Percentiles rank a stretch among this genome's conserved stretches.
phyloP scores from a whole-genome alignment of 2,113 vertebrate species.

The Thamnaconus septentrionalis region DNA sequence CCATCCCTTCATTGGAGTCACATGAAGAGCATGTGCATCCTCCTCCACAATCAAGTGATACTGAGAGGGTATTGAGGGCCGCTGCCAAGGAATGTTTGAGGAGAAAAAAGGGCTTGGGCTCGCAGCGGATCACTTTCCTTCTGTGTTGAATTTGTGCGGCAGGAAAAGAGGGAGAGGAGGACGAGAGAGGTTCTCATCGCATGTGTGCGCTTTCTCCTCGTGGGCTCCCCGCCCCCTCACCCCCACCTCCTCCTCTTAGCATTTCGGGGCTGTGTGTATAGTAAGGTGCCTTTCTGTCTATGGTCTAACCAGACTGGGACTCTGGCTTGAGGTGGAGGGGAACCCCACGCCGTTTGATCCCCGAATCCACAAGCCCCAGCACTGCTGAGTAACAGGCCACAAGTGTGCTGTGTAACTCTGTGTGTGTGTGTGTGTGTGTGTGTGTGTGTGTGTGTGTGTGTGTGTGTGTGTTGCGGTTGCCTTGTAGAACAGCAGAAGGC shows the following conservation, averaged over 20 bases:
- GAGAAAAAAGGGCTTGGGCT: constrained; percentile 32
- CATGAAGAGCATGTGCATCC: constrained; percentile 71
- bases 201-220: constrained; percentile 21
- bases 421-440: constrained; percentile 33
- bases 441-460: too few species aligned
- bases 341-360: constrained; percentile 73
- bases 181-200: constrained; percentile 5
- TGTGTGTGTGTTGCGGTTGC: constrained; percentile 37
- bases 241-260: constrained; percentile 45
- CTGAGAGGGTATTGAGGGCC: constrained; percentile 42
- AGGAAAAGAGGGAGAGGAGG: not conserved
- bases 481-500: constrained; percentile 48
- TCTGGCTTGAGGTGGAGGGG: constrained; percentile 64
- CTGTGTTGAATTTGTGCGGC: constrained; percentile 33
- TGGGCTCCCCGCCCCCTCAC: not conserved
- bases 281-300: constrained; percentile 75
- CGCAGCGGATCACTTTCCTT: constrained; percentile 35
- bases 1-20: constrained; percentile 68
- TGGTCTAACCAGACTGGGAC: constrained; percentile 68
- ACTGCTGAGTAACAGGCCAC: constrained; percentile 64
- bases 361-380: constrained; percentile 43
- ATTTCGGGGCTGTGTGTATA: constrained; percentile 63
- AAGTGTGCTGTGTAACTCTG: constrained; percentile 47
- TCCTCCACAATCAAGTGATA: constrained; percentile 65
- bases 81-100: constrained; percentile 55